Evolutionary conservation across 2,888 invertebrate species (phyloP), one percentile per base, ranked within the genome.

Genomic region (Nysson spinosus): DNA sequence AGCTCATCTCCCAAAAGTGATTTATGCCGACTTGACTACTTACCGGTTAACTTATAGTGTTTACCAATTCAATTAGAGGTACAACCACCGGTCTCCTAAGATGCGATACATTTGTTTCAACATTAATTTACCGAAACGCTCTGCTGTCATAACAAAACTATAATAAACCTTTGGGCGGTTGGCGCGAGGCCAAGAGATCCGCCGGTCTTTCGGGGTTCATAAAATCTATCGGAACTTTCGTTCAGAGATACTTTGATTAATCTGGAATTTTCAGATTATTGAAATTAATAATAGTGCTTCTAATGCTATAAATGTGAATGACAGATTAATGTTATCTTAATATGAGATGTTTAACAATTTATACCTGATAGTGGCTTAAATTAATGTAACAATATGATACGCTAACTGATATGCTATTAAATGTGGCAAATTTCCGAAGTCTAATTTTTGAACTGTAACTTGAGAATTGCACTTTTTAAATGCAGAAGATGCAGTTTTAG

Each of bases 101-200:
- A 75, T 63, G 70, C 78, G 79, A 85, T 85, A 83, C 85, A 85
- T 86, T 85, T 83, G 86, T 84, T 85, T 85, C 84, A 77, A 78
- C 85, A 85, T 86, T 86, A 86, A 86, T 86, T 85, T 81, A 85
- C 81, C 83, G 81, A 77, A 83, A 83, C 83, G 79, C 77, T 75
- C 70, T 70, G 72, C 81, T 85, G 86, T 86, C 86, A 86, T 85
- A 86, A 86, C 86, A 86, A 85, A 85, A 84, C 87, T 86, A 86
- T 87, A 86, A 87, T 86, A 85, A 86, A 86, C 85, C 81, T 60
- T 57, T 40, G 55, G 60, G 26, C 40, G 56, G 65, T 55, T 79
- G 80, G 79, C 75, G 37, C 60, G 16, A 4, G 32, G 80, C 78
- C 78, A 78, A 47, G 50, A 44, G 62, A 35, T 44, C 42, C 17